phyloP scores from a whole-genome alignment of 2,888 invertebrate genomes.

The Clunio marinus region DNA sequence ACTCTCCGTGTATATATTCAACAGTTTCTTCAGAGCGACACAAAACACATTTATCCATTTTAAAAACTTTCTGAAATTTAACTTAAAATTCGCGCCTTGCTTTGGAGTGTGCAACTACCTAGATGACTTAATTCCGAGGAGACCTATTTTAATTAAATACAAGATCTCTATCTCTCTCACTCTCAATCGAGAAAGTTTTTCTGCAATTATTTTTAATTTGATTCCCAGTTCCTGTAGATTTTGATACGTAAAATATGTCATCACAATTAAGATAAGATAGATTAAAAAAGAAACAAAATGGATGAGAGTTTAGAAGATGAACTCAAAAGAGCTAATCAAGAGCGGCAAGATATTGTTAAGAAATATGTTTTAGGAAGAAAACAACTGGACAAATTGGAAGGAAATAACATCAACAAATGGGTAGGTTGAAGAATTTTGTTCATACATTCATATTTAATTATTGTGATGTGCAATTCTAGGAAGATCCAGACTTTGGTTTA shows the following conservation, averaged over 20 bases:
- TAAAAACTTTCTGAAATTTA: neutral
- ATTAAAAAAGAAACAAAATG: too few species aligned
- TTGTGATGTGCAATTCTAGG: too few species aligned
- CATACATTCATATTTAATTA: too few species aligned
- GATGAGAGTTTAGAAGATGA: constrained; percentile 58
- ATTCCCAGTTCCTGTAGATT: neutral
- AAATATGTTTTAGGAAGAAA: constrained; percentile 76
- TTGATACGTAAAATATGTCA: too few species aligned
- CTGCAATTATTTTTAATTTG: neutral
- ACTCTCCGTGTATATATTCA: neutral
- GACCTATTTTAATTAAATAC: too few species aligned
- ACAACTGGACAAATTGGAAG: neutral
- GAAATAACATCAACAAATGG: constrained; percentile 20
- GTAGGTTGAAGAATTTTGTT: neutral
- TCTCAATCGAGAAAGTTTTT: too few species aligned
- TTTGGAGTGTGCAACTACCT: too few species aligned
- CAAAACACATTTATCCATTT: neutral
- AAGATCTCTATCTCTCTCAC: neutral
- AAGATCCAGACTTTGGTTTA: constrained; percentile 86
- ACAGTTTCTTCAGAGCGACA: neutral
- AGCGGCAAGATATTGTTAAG: constrained; percentile 82
- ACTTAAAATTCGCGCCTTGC: too few species aligned
- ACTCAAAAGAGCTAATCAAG: constrained; percentile 77
- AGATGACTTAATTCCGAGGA: too few species aligned
- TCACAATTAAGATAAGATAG: neutral